Evolutionary conservation across 2,113 vertebrate genomes (phyloP).

Genomic region (Platysternon megacephalum): DNA sequence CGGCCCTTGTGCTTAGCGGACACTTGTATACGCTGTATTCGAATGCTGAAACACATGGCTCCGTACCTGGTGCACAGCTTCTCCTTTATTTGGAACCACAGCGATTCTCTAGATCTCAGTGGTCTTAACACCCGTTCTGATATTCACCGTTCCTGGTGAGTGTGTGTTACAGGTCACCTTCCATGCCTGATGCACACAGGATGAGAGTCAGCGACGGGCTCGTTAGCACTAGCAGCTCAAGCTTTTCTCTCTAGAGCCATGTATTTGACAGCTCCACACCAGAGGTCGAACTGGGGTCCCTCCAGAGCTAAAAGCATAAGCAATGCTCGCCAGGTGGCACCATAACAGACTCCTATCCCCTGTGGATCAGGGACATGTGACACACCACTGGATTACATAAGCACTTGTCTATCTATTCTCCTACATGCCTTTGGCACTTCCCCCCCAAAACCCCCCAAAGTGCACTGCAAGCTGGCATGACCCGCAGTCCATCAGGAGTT

Average conservation of each 20-base stretch:
- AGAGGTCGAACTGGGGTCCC: background rate
- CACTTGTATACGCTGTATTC: background rate
- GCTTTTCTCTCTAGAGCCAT: background rate
- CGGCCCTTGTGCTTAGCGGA: background rate
- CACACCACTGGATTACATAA: background rate
- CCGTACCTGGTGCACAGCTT: background rate
- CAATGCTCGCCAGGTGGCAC: background rate
- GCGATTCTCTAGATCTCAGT: background rate
- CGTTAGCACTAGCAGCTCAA: background rate
- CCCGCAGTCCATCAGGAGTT: background rate
- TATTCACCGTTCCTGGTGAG: background rate
- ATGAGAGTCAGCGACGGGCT: too few species aligned
- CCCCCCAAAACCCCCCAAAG: background rate
- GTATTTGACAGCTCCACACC: background rate
- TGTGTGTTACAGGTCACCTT: background rate
- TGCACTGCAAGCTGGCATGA: background rate
- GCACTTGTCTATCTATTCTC: background rate
- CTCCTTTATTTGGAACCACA: background rate
- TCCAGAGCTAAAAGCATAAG: accelerated
- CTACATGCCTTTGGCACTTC: background rate
- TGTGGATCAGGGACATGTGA: background rate
- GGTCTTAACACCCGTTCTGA: background rate
- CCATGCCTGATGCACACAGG: accelerated
- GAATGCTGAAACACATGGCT: background rate
- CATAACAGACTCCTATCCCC: background rate